Evolutionary conservation across 2,113 vertebrate species (phyloP), one percentile per base, ranked within the genome.

Genomic region (Thalassarche chlororhynchos): DNA sequence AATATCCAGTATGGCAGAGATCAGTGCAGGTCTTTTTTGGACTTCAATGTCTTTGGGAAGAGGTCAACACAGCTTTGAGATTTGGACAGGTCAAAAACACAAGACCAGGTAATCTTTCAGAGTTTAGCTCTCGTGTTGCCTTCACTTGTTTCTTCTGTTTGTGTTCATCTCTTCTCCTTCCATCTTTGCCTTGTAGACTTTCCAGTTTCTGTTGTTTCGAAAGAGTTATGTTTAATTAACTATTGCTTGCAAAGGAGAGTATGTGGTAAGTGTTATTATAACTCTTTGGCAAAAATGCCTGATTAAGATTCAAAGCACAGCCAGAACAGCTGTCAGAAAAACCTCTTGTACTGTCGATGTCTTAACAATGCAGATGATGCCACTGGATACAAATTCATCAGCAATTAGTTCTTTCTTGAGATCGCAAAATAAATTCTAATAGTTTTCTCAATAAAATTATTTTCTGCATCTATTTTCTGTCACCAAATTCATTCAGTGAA

Each of bases 261-360:
- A 51, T 31, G 47, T 14, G 40, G 57, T 44, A 84, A 95, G 52
- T 62, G 36, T 6, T 77, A 32, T 42, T 58, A 14, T 38, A 66
- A 70, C 21, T 80, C 51, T 77, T 31, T 42, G 51, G 62, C 49
- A 32, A 70, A 95, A 89, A 6, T 17, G 52, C 12, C 26, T 49
- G 18, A 68, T 96, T 79, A n/a, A 93, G 72, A 97, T 89, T 94
- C 95, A 75, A 75, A 87, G 71, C 90, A 95, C 69, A 88, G n/a
- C 17, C 77, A 52, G 52, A 92, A 31, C 61, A 93, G 90, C 77
- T 92, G 87, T 42, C 90, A 95, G 84, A 95, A 52, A 93, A 74
- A 65, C 13, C 60, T 93, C 86, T 40, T 86, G 47, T 34, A 38
- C 87, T 87, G 15, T 17, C 1, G 0, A 28, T 74, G 61, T 89